phyloP scores from a whole-genome alignment of 2,113 vertebrate species.

The Rhinoderma darwinii region DNA sequence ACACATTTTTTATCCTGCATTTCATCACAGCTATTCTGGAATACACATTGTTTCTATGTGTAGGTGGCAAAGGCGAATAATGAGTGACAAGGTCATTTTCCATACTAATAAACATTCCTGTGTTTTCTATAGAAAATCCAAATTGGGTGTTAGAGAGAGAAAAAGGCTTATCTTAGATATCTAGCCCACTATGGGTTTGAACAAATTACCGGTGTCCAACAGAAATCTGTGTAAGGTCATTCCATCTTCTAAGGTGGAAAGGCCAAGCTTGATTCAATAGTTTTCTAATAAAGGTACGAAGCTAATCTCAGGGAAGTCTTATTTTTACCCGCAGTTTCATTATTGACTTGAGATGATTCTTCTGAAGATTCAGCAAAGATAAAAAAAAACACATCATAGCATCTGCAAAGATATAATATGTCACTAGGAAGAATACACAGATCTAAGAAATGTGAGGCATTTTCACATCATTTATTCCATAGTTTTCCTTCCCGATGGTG shows the following conservation, averaged over 20 bases:
- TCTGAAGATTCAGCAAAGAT: neutral
- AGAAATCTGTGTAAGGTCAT: constrained; percentile 53
- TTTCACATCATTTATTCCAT: neutral
- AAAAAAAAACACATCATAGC: neutral
- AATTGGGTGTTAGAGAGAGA: constrained; percentile 54
- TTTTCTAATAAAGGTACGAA: constrained; percentile 41
- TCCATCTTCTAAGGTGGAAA: constrained; percentile 49
- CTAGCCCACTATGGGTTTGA: constrained; percentile 31
- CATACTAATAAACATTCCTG: constrained; percentile 50
- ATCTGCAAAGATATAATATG: neutral
- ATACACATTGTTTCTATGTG: constrained; percentile 44
- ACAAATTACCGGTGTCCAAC: constrained; percentile 39
- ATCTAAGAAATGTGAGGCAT: neutral
- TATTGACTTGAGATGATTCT: constrained; percentile 20
- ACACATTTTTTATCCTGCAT: constrained; percentile 19
- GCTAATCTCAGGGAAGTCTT: constrained; percentile 1
- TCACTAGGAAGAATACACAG: neutral
- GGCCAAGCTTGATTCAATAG: constrained; percentile 48
- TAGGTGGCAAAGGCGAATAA: constrained; percentile 17
- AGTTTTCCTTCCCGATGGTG: neutral
- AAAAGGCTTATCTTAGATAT: constrained; percentile 33
- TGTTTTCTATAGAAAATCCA: constrained; percentile 44
- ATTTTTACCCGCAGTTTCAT: constrained; percentile 24
- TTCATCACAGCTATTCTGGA: constrained; percentile 35
- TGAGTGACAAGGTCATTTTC: constrained; percentile 58